A percentile compares a stretch with the other conserved stretches of the same genome.
Evolutionary conservation across 2,113 vertebrate genomes (phyloP).

Genomic region (Sturnus vulgaris): DNA sequence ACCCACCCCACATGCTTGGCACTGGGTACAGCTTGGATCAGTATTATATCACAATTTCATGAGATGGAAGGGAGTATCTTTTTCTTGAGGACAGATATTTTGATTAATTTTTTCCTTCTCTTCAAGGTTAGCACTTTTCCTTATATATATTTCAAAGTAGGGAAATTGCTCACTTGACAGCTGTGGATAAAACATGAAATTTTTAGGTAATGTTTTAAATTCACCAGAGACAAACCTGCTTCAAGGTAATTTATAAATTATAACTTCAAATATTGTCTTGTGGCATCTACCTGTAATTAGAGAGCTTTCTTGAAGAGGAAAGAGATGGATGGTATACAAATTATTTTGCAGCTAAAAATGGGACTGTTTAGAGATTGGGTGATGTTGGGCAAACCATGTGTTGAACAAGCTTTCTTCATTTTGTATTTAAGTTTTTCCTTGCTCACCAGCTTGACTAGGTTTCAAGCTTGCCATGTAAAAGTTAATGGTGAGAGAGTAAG

Average conservation of each 20-base stretch:
- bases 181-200: constrained; percentile 33
- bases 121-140: neutral
- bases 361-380: neutral
- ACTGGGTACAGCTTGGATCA: neutral
- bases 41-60: neutral
- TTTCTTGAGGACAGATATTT: neutral
- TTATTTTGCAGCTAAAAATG: constrained; percentile 9
- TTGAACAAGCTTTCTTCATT: neutral
- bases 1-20: neutral
- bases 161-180: constrained; percentile 20
- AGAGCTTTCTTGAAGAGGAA: constrained; percentile 45
- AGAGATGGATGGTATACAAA: neutral
- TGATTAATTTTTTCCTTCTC: neutral
- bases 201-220: constrained; percentile 27
- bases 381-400: neutral
- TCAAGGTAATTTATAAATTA: constrained; percentile 59
- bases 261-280: constrained; percentile 40
- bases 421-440: neutral
- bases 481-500: neutral
- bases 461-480: neutral
- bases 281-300: constrained; percentile 36
- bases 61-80: neutral
- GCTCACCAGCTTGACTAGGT: neutral
- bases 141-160: constrained; percentile 1
- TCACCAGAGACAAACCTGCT: constrained; percentile 17